Evolutionary conservation across 2,888 invertebrate genomes (phyloP), one percentile per base, ranked within the genome.

Genomic region (Diaprepes abbreviatus): DNA sequence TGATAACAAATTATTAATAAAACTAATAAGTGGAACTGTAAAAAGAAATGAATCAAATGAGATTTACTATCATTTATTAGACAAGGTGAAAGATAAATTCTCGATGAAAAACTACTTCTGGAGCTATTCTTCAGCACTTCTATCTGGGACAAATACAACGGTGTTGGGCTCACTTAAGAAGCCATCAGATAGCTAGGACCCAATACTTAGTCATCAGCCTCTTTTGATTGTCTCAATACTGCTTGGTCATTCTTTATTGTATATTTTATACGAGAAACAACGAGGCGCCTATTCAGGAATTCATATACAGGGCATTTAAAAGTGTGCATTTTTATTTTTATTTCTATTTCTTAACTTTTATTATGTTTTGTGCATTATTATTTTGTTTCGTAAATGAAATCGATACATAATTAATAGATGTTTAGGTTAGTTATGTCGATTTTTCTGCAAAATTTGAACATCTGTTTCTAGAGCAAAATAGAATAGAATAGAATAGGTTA

Each of bases 191-290:
- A 77, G 77, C 72, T 70, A 73, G 72, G 73, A 75, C 75, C 77
- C 75, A 74, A 75, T 77, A 75, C 75, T 75, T 75, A 76, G 75
- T 77, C 78, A 78, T 80, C 80, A 71, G 71, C 59, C 52, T 68
- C 64, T 59, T 64, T 66, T 67, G 54, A 68, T 68, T 68, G 71
- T 71, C 60, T 63, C 55, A 62, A 78, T 79, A 79, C 66, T 80
- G 80, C 80, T 79, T 72, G 79, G 80, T 81, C 80, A 81, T 81
- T 79, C 77, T 71, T 77, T 77, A 79, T 80, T 80, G 78, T 78
- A 69, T 65, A 71, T 70, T 66, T 59, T 66, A 66, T 68, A 68
- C 43, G 52, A 66, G 69, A 66, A 64, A 65, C 58, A 72, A 59
- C 62, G 38, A 57, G 62, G 69, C 60, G 66, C 58, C 63, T 72